A percentile compares a stretch with the other conserved stretches of the same genome.
These are phyloP conservation scores for Magallana nippona DNA, from an alignment of 2,888 invertebrate genomes.

Conservation along the genomic window DNA sequence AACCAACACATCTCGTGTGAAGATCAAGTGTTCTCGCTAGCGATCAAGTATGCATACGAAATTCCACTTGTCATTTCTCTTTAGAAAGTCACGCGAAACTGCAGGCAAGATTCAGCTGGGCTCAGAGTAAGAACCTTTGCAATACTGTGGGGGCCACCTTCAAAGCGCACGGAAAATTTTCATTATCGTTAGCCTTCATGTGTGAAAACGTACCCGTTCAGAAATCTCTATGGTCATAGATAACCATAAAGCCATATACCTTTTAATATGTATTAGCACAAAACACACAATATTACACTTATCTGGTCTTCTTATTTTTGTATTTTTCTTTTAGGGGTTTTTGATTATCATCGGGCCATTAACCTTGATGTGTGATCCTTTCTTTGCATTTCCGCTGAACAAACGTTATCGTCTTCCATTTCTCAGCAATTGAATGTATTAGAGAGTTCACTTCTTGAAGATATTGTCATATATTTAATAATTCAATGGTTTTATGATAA, in stretches of 20 bases:
- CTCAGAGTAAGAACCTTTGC: background rate
- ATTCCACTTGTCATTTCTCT: constrained; percentile 33
- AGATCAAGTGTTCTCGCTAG: constrained; percentile 26
- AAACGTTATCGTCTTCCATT: background rate
- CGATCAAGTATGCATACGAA: constrained; percentile 32
- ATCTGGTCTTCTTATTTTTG: background rate
- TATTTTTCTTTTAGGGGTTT: background rate
- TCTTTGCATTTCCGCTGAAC: background rate
- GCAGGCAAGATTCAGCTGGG: constrained; percentile 14
- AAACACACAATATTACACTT: constrained; percentile 13
- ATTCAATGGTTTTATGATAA: no score
- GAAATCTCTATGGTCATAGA: background rate
- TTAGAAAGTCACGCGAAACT: constrained; percentile 30
- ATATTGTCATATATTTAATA: no score
- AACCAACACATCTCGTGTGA: constrained; percentile 29
- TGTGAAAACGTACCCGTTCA: constrained; percentile 22
- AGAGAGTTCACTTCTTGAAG: no score
- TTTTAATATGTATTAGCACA: background rate
- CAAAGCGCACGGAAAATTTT: constrained; percentile 1
- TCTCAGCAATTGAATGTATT: no score
- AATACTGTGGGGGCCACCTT: constrained; percentile 8
- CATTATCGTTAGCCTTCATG: constrained; percentile 1
- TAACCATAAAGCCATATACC: background rate
- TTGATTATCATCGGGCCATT: background rate
- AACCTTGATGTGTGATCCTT: constrained; percentile 6